Conservation (phyloP, 2,113 vertebrate species). For the Apteryx mantelli region DNA sequence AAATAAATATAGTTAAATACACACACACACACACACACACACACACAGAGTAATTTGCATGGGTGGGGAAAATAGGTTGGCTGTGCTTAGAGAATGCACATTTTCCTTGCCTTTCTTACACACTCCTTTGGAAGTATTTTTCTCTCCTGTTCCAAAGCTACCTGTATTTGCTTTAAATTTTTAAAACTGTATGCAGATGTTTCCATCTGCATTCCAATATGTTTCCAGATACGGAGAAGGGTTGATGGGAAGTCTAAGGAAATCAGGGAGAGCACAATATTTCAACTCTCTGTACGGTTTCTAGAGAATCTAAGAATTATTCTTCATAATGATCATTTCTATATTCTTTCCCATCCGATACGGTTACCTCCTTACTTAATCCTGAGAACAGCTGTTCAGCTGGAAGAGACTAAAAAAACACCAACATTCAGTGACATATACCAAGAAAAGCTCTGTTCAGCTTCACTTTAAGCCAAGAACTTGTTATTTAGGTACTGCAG, state of each 20-base stretch:
- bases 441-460: not conserved
- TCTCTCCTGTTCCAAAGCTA: not conserved
- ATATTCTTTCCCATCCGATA: not conserved
- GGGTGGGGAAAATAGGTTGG: not conserved
- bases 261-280: not conserved
- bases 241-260: not conserved
- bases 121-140: not conserved
- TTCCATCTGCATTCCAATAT: too few species aligned
- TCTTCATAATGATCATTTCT: not conserved
- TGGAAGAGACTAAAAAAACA: not conserved
- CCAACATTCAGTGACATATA: not conserved
- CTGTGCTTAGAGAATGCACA: not conserved
- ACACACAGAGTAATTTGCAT: not conserved
- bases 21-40: too few species aligned
- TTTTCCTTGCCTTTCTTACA: not conserved
- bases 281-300: not conserved
- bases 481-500: not conserved
- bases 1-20: too few species aligned
- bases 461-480: not conserved
- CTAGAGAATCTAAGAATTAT: not conserved
- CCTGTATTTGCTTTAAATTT: not conserved
- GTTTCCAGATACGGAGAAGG: not conserved
- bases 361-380: not conserved
- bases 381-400: not conserved
- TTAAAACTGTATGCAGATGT: not conserved